These are phyloP conservation scores for Paracanthobrama guichenoti DNA, from an alignment of 2,113 vertebrate species.

Conservation along the genomic window DNA sequence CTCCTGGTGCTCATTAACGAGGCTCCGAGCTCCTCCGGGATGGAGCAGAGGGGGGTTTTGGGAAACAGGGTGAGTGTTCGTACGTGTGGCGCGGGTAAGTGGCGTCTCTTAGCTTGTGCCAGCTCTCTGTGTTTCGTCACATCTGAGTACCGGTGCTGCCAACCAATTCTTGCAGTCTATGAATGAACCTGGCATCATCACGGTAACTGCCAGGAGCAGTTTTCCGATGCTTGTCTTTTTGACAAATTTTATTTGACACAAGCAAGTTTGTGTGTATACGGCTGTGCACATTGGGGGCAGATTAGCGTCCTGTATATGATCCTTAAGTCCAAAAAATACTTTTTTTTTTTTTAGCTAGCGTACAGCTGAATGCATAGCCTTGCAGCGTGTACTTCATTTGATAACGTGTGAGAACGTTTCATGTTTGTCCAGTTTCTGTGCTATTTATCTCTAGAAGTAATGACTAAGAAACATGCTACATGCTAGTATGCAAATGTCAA, in stretches of 20 bases:
- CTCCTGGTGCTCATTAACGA: slow-evolving; percentile 34
- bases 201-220: background rate
- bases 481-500: no score
- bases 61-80: slow-evolving; percentile 20
- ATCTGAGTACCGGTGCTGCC: slow-evolving; percentile 8
- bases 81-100: background rate
- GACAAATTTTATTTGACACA: background rate
- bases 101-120: slow-evolving; percentile 24
- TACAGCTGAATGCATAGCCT: background rate
- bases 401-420: background rate
- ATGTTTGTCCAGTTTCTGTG: background rate
- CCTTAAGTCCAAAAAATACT: background rate
- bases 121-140: background rate
- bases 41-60: slow-evolving; percentile 19
- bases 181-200: slow-evolving; percentile 22
- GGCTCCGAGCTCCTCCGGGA: slow-evolving; percentile 13
- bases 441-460: background rate
- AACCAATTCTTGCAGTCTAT: background rate
- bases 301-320: background rate
- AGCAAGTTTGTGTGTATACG: background rate
- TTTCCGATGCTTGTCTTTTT: slow-evolving; percentile 13
- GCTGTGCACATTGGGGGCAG: background rate
- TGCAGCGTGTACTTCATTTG: background rate
- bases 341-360: background rate
- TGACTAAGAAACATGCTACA: background rate